These are phyloP conservation scores for Drosophila yakuba DNA, from an alignment of 1,140 invertebrate species.

Conservation along the genomic window DNA sequence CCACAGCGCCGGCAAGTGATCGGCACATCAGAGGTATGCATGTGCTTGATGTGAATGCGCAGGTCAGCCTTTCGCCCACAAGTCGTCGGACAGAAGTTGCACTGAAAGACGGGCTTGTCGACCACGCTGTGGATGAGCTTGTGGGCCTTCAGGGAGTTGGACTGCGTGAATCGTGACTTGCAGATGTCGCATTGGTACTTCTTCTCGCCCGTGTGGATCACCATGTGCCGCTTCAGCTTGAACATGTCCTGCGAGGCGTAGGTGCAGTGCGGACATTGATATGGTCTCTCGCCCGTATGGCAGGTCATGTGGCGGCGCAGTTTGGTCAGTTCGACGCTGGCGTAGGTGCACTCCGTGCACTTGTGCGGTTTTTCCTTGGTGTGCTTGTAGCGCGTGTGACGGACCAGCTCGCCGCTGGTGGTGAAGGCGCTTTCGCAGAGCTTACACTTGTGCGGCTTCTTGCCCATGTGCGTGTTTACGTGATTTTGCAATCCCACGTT, in stretches of 20 bases:
- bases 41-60: conserved; percentile 97
- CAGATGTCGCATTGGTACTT: conserved; percentile 94
- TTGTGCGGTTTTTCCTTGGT: conserved; percentile 98
- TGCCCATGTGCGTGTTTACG: conserved; percentile 98
- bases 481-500: conserved; percentile 97
- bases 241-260: conserved; percentile 99
- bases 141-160: conserved; percentile 97
- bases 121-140: conserved; percentile 96
- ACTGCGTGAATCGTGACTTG: conserved; percentile 96
- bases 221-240: conserved; percentile 97
- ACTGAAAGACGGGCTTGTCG: conserved; percentile 97
- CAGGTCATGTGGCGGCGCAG: conserved; percentile 96
- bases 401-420: conserved; percentile 96
- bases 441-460: conserved; percentile 97
- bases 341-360: conserved; percentile 97
- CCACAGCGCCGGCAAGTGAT: conserved; percentile 96
- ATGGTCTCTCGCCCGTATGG: conserved; percentile 91
- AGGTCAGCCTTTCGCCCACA: conserved; percentile 98
- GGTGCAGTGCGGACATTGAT: conserved; percentile 97
- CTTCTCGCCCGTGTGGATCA: conserved; percentile 97
- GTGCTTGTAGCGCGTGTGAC: conserved; percentile 96
- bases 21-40: conserved; percentile 97
- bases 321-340: conserved; percentile 97
- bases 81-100: conserved; percentile 97
- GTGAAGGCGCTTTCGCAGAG: conserved; percentile 97